Evolutionary conservation across 2,113 vertebrate genomes (phyloP).

Genomic region (Oreotrochilus melanogaster): DNA sequence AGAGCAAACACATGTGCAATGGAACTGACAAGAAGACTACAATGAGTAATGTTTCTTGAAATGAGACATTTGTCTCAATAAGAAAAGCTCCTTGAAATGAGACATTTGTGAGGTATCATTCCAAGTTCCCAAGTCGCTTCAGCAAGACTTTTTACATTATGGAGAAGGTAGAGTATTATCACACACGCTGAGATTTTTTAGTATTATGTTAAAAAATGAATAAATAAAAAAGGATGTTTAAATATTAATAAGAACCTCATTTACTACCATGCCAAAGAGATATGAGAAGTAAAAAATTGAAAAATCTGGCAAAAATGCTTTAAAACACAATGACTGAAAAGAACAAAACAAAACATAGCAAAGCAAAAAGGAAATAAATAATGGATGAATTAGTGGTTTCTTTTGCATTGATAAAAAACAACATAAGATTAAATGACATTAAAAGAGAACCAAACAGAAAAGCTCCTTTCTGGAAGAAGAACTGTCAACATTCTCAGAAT

Average conservation of each 20-base stretch:
- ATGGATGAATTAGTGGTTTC: conserved; percentile 27
- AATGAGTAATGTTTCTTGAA: neutral
- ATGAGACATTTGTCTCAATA: neutral
- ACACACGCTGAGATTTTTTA: neutral
- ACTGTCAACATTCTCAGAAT: conserved; percentile 24
- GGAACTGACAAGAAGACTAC: neutral
- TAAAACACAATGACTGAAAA: conserved; percentile 16
- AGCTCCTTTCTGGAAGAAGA: conserved; percentile 13
- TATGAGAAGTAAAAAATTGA: conserved; percentile 4
- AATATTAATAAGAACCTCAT: conserved; percentile 11
- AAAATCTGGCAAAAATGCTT: neutral
- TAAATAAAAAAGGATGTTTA: neutral
- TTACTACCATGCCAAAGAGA: neutral
- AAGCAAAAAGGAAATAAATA: conserved; percentile 52
- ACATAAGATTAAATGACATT: conserved; percentile 22
- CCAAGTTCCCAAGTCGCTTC: neutral
- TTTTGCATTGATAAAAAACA: conserved; percentile 41
- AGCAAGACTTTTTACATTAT: neutral
- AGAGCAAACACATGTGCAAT: neutral
- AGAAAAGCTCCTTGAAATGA: neutral
- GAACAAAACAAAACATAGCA: conserved; percentile 24
- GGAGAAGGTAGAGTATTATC: neutral
- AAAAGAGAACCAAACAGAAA: conserved; percentile 26
- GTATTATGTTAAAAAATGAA: neutral
- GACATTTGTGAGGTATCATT: neutral